Percentiles rank a stretch among this genome's conserved stretches.
These are phyloP conservation scores for Erebia palarica DNA, from an alignment of 2,888 invertebrate genomes.

Conservation along the genomic window DNA sequence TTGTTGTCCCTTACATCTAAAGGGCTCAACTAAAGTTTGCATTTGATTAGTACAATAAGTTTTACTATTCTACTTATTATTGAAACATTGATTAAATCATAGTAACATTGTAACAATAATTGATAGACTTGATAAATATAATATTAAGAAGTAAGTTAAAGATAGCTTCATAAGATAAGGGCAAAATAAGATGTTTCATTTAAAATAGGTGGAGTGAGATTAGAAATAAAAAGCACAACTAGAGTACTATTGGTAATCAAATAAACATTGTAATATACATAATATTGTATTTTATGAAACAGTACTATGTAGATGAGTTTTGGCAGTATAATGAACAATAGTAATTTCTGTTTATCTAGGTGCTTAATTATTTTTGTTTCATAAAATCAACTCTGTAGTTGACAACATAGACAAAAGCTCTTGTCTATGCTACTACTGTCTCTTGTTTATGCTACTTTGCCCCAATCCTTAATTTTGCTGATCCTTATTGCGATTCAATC, in stretches of 20 bases:
- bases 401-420: no score
- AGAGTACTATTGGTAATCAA: not conserved
- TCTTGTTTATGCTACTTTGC: no score
- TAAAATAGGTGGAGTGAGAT: slow-evolving; percentile 32
- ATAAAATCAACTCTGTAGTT: no score
- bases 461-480: not conserved
- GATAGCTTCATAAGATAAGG: slow-evolving; percentile 18
- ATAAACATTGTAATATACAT: not conserved
- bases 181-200: slow-evolving; percentile 1
- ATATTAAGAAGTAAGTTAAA: slow-evolving; percentile 33
- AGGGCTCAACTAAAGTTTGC: slow-evolving; percentile 1
- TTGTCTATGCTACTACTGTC: no score
- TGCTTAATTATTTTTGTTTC: no score
- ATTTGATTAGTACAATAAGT: slow-evolving; percentile 16
- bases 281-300: no score
- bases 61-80: slow-evolving; percentile 22
- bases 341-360: no score
- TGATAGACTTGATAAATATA: slow-evolving; percentile 49
- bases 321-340: no score
- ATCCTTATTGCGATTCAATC: not conserved
- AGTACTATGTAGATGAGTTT: no score
- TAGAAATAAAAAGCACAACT: slow-evolving; percentile 34
- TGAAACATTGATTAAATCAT: slow-evolving; percentile 30
- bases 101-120: slow-evolving; percentile 50
- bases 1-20: slow-evolving; percentile 6